Evolutionary conservation across 2,113 vertebrate genomes (phyloP).

Genomic region (Columba livia): DNA sequence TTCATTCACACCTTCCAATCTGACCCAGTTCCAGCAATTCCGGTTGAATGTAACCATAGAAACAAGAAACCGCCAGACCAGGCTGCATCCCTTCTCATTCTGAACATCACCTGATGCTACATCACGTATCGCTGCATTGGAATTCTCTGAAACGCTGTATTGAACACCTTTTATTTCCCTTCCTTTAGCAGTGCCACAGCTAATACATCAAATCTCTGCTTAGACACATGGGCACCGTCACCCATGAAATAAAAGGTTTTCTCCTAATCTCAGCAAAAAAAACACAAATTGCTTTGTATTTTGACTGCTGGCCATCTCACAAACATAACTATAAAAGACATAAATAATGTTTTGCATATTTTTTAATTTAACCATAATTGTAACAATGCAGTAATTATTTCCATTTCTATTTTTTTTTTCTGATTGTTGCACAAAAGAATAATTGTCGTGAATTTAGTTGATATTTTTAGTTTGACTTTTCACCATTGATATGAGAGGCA

Average conservation of each 20-base stretch:
- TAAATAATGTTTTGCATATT: not conserved
- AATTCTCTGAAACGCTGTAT: not conserved
- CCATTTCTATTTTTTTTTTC: not conserved
- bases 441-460: not conserved
- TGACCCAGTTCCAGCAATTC: constrained; percentile 40
- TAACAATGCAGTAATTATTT: not conserved
- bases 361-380: not conserved
- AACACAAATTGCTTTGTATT: not conserved
- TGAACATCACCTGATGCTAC: not conserved
- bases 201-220: not conserved
- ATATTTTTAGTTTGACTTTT: not conserved
- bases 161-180: fast-evolving
- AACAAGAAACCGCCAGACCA: constrained; percentile 27
- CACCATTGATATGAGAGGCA: fast-evolving
- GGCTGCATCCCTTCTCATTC: not conserved
- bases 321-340: not conserved
- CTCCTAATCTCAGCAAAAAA: not conserved
- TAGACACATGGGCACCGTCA: fast-evolving
- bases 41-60: constrained; percentile 46
- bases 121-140: not conserved
- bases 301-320: not conserved
- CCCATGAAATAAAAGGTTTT: not conserved
- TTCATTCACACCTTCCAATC: constrained; percentile 21
- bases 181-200: not conserved
- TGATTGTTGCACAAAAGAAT: not conserved